A percentile compares a stretch with the other conserved stretches of the same genome.
Evolutionary conservation across 2,113 vertebrate genomes (phyloP).

Genomic region (Bufo gargarizans): DNA sequence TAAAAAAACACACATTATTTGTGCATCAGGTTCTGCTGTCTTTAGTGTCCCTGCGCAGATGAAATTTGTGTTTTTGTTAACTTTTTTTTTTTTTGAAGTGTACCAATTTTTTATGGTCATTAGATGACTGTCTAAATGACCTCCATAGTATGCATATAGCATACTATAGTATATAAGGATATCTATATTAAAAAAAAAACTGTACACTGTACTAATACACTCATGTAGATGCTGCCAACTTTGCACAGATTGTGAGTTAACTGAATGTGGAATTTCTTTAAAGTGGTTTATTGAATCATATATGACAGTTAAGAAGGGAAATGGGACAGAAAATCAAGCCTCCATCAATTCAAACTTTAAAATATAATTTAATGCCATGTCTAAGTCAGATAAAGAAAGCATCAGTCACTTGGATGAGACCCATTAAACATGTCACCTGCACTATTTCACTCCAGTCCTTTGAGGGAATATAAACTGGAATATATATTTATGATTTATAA

Average conservation of each 20-base stretch:
- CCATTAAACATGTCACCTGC: constrained; percentile 51
- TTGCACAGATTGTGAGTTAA: neutral
- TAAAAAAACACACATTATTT: too few species aligned
- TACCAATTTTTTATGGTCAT: too few species aligned
- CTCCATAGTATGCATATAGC: too few species aligned
- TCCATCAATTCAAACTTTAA: constrained; percentile 47
- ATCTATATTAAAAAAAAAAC: neutral
- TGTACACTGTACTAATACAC: neutral
- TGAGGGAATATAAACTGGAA: constrained; percentile 18
- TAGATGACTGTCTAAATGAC: too few species aligned
- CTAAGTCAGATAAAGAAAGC: constrained; percentile 49
- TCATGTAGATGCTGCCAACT: neutral
- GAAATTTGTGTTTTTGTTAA: too few species aligned
- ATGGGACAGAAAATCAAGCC: constrained; percentile 6
- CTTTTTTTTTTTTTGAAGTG: too few species aligned
- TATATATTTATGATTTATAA: constrained; percentile 52
- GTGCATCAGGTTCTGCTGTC: too few species aligned
- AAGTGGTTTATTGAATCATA: constrained; percentile 16
- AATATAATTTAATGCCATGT: constrained; percentile 48
- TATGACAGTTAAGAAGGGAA: constrained; percentile 5
- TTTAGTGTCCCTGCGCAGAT: too few species aligned
- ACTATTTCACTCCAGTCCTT: constrained; percentile 41
- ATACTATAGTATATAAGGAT: neutral
- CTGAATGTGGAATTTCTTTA: neutral
- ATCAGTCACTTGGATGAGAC: constrained; percentile 49